phyloP scores from a whole-genome alignment of 2,113 vertebrate species.

The Leuciscus idus region DNA sequence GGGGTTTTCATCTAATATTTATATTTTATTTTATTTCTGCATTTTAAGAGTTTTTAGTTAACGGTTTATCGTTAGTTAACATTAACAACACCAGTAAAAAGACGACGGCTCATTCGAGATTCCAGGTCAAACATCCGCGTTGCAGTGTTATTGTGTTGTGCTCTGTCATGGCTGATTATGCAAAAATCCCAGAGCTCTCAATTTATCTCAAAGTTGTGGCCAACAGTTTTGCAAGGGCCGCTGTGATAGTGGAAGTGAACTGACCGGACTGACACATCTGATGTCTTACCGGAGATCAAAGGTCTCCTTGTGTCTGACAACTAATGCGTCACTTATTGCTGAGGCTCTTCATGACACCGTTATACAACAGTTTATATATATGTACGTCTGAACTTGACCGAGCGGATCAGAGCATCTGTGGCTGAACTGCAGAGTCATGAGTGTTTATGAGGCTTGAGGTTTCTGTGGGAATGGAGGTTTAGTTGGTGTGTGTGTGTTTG shows the following conservation, averaged over 20 bases:
- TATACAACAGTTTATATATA: background rate
- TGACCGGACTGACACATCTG: background rate
- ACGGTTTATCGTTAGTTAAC: background rate
- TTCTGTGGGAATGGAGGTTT: background rate
- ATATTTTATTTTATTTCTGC: background rate
- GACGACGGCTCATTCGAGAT: background rate
- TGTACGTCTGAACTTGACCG: background rate
- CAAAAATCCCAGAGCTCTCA: background rate
- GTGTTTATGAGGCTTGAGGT: background rate
- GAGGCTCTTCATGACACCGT: background rate
- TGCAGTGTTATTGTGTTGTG: background rate
- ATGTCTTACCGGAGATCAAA: conserved; percentile 23
- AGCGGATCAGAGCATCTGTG: background rate
- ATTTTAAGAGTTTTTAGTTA: background rate
- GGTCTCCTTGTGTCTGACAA: background rate
- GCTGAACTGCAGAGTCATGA: background rate
- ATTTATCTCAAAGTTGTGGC: too few species aligned
- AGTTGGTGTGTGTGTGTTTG: background rate
- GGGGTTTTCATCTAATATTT: too few species aligned
- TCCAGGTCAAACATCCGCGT: background rate
- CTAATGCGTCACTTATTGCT: background rate
- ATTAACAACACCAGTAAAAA: background rate
- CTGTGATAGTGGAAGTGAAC: background rate
- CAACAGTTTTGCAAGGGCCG: background rate
- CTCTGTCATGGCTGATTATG: background rate